Evolutionary conservation across 92 coral and sea anemone species (phyloP).

Genomic region (Heliopora coerulea): DNA sequence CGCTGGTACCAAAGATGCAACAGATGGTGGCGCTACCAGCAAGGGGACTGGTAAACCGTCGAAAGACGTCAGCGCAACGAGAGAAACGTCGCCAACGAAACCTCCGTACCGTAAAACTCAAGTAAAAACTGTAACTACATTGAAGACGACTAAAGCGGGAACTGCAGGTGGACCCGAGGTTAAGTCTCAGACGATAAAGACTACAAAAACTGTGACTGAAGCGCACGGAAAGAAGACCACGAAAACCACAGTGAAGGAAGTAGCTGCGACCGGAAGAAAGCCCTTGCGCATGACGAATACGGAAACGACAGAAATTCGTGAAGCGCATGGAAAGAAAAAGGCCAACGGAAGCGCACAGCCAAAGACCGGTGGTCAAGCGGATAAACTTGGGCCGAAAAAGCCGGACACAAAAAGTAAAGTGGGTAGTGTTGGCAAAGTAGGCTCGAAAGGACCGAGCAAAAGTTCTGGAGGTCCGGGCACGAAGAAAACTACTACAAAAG

Average conservation of each 20-base stretch:
- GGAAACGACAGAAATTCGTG: slow-evolving; percentile 24
- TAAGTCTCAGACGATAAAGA: slow-evolving; percentile 48
- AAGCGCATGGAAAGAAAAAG: not conserved
- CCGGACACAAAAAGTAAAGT: slow-evolving; percentile 22
- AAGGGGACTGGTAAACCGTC: slow-evolving; percentile 20
- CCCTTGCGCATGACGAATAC: slow-evolving; percentile 36
- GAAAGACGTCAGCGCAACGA: not conserved
- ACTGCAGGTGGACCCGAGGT: slow-evolving; percentile 42
- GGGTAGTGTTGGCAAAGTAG: not conserved
- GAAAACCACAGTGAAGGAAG: slow-evolving; percentile 60
- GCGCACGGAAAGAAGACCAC: slow-evolving; percentile 52
- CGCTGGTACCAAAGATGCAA: slow-evolving; percentile 10
- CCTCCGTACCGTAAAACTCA: slow-evolving; percentile 46
- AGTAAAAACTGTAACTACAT: slow-evolving; percentile 46
- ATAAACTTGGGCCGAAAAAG: slow-evolving; percentile 19
- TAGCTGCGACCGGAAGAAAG: slow-evolving; percentile 44
- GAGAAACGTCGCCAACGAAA: slow-evolving; percentile 48
- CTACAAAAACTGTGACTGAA: slow-evolving; percentile 49
- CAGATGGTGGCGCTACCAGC: slow-evolving; percentile 12
- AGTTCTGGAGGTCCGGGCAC: not conserved
- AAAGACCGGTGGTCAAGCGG: slow-evolving; percentile 6
- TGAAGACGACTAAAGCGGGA: slow-evolving; percentile 39
- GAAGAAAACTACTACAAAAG: slow-evolving; percentile 26
- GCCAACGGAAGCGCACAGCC: not conserved
- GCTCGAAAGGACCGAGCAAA: slow-evolving; percentile 6